Evolutionary conservation across 2,888 invertebrate genomes (phyloP).

Genomic region (Lampropteryx suffumata): DNA sequence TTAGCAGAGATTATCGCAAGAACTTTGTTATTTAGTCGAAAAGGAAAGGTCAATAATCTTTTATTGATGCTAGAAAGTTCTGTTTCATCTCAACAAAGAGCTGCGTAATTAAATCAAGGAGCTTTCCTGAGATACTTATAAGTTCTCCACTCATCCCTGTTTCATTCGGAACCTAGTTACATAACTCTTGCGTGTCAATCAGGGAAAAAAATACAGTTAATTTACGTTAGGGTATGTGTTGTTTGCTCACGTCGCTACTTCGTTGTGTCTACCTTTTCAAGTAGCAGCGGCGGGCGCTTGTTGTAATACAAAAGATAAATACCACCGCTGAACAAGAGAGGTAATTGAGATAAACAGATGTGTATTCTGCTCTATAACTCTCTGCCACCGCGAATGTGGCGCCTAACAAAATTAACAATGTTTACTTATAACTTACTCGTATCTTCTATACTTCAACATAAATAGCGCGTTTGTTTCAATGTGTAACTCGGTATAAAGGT

Average conservation of each 20-base stretch:
- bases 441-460: constrained; percentile 25
- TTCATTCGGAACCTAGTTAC: constrained; percentile 54
- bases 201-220: constrained; percentile 64
- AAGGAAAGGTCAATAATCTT: constrained; percentile 50
- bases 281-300: constrained; percentile 52
- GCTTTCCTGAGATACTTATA: constrained; percentile 42
- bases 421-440: constrained; percentile 59
- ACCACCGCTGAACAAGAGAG: constrained; percentile 65
- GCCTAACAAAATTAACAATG: constrained; percentile 66
- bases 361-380: constrained; percentile 68
- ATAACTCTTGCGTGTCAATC: constrained; percentile 62
- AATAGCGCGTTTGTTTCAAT: constrained; percentile 12
- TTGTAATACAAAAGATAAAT: constrained; percentile 76
- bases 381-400: constrained; percentile 58
- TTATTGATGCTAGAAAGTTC: constrained; percentile 47
- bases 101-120: constrained; percentile 48
- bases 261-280: constrained; percentile 66
- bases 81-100: constrained; percentile 42
- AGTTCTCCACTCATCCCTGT: constrained; percentile 42
- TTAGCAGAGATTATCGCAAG: constrained; percentile 61
- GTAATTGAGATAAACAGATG: constrained; percentile 77
- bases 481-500: background rate
- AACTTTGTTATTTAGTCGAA: constrained; percentile 57
- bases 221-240: constrained; percentile 60
- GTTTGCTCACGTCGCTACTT: constrained; percentile 68